A percentile compares a stretch with the other conserved stretches of the same genome.
Conservation (phyloP, 2,113 vertebrate genomes). For the Sturnira hondurensis region DNA sequence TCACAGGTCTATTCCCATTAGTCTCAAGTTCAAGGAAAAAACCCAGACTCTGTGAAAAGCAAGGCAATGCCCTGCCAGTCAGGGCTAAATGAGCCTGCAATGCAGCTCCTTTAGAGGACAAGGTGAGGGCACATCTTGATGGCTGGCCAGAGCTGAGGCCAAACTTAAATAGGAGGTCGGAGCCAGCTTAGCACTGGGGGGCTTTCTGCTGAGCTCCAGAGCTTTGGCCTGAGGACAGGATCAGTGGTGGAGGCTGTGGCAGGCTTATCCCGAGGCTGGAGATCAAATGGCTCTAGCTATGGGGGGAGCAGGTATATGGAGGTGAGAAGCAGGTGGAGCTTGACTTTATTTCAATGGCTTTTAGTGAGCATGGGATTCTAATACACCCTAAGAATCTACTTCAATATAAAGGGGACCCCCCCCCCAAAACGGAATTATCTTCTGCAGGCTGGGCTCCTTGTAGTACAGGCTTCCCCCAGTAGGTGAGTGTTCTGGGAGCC, state of each 20-base stretch:
- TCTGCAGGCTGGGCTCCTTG: too few relatives aligned
- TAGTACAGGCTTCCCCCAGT: too few relatives aligned
- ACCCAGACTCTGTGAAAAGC: not conserved
- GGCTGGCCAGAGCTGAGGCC: not conserved
- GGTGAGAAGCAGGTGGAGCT: too few relatives aligned
- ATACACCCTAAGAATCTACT: not conserved
- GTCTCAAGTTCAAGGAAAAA: not conserved
- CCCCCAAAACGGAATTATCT: too few relatives aligned
- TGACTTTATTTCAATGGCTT: not conserved
- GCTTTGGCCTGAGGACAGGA: not conserved
- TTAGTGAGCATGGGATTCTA: not conserved
- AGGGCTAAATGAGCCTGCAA: not conserved
- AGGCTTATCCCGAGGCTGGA: not conserved
- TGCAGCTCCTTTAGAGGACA: not conserved
- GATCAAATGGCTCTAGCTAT: not conserved
- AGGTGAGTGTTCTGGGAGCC: too few relatives aligned
- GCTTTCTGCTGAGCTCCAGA: not conserved
- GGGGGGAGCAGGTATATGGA: not conserved
- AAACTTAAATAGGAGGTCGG: not conserved
- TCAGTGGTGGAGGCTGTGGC: not conserved
- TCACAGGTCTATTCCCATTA: not conserved
- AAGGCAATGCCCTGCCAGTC: not conserved
- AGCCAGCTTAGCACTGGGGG: fast-evolving
- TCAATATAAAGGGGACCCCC: too few relatives aligned
- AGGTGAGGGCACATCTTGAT: not conserved